These are phyloP conservation scores for Archips xylosteana DNA, from an alignment of 2,888 invertebrate species.

Conservation along the genomic window DNA sequence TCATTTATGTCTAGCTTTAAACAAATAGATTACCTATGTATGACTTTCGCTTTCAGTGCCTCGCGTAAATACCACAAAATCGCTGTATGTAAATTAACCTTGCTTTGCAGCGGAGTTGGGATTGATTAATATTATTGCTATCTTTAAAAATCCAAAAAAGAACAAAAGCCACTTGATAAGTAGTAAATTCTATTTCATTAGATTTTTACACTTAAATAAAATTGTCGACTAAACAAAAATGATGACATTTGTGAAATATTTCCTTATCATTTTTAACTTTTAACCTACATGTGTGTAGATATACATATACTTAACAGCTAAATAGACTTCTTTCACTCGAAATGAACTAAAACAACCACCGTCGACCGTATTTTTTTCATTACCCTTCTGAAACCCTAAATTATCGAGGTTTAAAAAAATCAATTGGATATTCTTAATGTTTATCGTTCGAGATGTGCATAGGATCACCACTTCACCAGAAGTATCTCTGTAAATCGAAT, in stretches of 20 bases:
- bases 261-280: neutral
- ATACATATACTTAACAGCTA: neutral
- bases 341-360: neutral
- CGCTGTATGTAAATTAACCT: neutral
- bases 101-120: neutral
- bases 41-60: neutral
- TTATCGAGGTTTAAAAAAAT: no score
- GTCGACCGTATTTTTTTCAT: neutral
- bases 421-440: no score
- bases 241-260: neutral
- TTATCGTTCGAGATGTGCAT: no score
- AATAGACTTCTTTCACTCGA: no score
- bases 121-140: neutral
- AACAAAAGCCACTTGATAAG: neutral
- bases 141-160: neutral
- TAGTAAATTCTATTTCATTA: neutral
- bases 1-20: conserved; percentile 2
- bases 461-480: no score
- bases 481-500: no score
- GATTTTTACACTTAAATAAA: neutral
- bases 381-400: no score
- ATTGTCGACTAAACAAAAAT: no score
- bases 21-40: no score
- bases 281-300: neutral
- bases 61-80: neutral